These are phyloP conservation scores for human DNA, from an alignment of 2,113 vertebrate genomes.

Conservation along the genomic window GRCh38 chr21:9773501-9774000, in stretches of 20 bases:
- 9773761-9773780: constrained; percentile 73
- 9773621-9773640: neutral
- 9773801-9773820: constrained; percentile 78
- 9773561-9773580: neutral
- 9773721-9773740: constrained; percentile 62
- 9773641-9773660: constrained; percentile 44
- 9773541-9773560: neutral
- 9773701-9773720: constrained; percentile 39
- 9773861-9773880: constrained; percentile 83
- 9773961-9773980: constrained; percentile 78
- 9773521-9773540: neutral
- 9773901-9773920: constrained; percentile 85
- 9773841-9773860: constrained; percentile 76
- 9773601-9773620: constrained; percentile 32
- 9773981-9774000: constrained; percentile 86
- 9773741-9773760: constrained; percentile 73
- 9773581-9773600: neutral
- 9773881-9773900: constrained; percentile 83
- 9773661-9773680: constrained; percentile 68
- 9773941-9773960: constrained; percentile 86
- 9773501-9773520: neutral
- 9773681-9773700: constrained; percentile 27
- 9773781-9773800: constrained; percentile 71
- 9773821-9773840: constrained; percentile 76
- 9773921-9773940: constrained; percentile 84